phyloP scores from a whole-genome alignment of 92 coral and sea anemone species.

The Epizoanthus rinbou region DNA sequence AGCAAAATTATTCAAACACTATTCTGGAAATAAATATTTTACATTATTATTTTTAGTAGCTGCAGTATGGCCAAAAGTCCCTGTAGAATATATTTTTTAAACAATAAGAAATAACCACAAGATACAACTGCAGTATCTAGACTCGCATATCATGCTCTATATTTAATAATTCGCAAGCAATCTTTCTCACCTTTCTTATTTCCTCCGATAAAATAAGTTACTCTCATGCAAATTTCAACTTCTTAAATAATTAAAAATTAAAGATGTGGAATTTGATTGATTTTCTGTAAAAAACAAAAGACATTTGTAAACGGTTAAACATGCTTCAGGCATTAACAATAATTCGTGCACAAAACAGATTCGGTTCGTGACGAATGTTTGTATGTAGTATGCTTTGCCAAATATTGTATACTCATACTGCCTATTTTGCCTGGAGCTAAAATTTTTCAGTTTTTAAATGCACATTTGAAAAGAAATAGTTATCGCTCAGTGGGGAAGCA shows the following conservation, averaged over 20 bases:
- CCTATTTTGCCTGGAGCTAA: not conserved
- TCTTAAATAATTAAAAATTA: slow-evolving; percentile 16
- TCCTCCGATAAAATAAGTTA: slow-evolving; percentile 1
- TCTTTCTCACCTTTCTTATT: not conserved
- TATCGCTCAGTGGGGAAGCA: not conserved
- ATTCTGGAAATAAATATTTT: too few relatives aligned
- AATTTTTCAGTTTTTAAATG: not conserved
- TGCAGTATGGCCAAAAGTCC: too few relatives aligned
- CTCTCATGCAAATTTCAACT: slow-evolving; percentile 23
- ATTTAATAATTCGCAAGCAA: too few relatives aligned
- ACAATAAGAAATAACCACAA: too few relatives aligned
- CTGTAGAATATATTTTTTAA: too few relatives aligned
- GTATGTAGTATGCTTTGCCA: not conserved
- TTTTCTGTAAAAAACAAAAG: not conserved
- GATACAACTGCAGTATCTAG: too few relatives aligned
- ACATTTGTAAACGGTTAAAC: not conserved
- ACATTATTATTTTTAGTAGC: too few relatives aligned
- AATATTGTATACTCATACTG: not conserved
- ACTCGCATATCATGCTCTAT: too few relatives aligned
- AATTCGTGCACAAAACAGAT: not conserved
- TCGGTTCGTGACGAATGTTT: not conserved
- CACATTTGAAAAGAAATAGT: not conserved
- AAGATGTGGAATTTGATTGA: not conserved
- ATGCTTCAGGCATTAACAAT: not conserved
- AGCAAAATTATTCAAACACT: too few relatives aligned